These are phyloP conservation scores for Meganola albula DNA, from an alignment of 2,888 invertebrate genomes.

Conservation along the genomic window DNA sequence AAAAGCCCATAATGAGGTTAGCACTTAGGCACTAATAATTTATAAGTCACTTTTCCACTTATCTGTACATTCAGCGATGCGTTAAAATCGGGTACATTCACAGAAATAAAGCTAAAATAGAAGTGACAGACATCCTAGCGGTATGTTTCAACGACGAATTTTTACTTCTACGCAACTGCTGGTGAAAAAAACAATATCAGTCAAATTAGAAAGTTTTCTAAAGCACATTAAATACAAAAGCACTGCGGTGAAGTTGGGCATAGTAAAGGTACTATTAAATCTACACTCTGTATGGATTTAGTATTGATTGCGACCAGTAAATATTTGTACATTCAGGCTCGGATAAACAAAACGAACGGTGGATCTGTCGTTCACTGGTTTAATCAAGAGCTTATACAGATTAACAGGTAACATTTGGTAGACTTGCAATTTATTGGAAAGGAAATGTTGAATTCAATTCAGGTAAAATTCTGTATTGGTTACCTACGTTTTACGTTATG, in stretches of 20 bases:
- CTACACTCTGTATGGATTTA: conserved; percentile 3
- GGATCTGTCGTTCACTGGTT: conserved; percentile 16
- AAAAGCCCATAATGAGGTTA: too few species aligned
- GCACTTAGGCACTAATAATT: too few species aligned
- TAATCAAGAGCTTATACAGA: conserved; percentile 16
- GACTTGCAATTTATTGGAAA: conserved; percentile 11
- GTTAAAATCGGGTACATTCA: conserved; percentile 10
- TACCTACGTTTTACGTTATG: too few species aligned
- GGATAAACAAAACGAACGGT: conserved; percentile 17
- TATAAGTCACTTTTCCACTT: background rate
- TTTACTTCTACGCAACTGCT: too few species aligned
- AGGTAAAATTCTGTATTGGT: too few species aligned
- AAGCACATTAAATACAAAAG: too few species aligned
- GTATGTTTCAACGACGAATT: too few species aligned
- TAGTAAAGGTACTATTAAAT: too few species aligned
- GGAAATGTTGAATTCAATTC: too few species aligned
- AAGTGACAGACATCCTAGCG: conserved; percentile 33
- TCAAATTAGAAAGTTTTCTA: too few species aligned
- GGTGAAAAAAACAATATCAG: too few species aligned
- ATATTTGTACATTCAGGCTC: conserved; percentile 20
- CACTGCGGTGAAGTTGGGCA: too few species aligned
- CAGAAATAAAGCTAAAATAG: conserved; percentile 17
- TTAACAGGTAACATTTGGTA: conserved; percentile 12
- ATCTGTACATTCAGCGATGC: conserved; percentile 1
- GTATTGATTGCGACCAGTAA: conserved; percentile 15